These are phyloP conservation scores for Panulirus ornatus DNA, from an alignment of 1,140 invertebrate genomes.

Conservation along the genomic window DNA sequence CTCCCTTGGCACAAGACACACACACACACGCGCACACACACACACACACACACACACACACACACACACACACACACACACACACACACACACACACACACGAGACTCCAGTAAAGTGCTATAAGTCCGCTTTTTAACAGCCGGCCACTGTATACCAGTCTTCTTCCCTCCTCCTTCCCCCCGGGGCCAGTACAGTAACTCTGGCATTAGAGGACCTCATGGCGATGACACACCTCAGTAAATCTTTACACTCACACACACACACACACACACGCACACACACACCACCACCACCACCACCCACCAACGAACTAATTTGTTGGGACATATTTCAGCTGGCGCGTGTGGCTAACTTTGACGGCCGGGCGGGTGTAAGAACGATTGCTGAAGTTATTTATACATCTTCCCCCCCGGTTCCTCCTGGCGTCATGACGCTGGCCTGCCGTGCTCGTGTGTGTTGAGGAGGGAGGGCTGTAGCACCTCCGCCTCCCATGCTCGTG, in stretches of 20 bases:
- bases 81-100: constrained; percentile 12
- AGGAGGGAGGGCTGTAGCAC: no score
- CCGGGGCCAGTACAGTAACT: neutral
- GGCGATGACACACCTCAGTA: neutral
- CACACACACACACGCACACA: no score
- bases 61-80: constrained; percentile 29
- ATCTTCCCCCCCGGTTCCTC: no score
- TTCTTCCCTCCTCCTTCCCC: neutral
- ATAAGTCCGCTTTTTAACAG: neutral
- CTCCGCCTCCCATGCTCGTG: no score
- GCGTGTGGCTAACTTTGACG: no score
- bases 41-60: neutral
- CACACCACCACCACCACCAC: neutral
- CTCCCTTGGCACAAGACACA: no score
- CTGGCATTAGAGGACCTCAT: neutral
- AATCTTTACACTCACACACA: no score
- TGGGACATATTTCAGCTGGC: no score
- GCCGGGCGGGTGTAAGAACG: no score
- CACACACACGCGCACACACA: neutral
- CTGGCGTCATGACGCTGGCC: no score
- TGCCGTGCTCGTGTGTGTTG: no score
- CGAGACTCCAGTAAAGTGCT: neutral
- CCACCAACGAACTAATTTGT: neutral
- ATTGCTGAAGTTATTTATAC: no score
- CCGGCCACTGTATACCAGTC: neutral